Evolutionary conservation across 1,140 invertebrate genomes (phyloP), one percentile per base, ranked within the genome.

Genomic region (Penaeus indicus): DNA sequence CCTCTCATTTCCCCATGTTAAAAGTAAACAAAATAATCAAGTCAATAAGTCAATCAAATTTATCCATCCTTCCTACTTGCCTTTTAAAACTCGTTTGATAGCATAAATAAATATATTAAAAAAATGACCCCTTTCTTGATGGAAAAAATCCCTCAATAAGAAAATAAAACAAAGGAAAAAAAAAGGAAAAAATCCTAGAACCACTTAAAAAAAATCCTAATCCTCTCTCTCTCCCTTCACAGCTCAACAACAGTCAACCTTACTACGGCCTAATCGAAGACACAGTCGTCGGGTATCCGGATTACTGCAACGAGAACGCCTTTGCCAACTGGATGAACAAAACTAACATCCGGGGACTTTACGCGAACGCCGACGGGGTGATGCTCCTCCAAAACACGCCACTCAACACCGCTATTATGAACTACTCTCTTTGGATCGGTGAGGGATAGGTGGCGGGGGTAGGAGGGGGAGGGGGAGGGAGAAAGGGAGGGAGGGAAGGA

Each of bases 381-480:
- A 25, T 86, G n/a, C 87, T 90, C 18, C 32, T 90, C n/a, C 60
- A 86, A 18, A 90, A 90, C 83, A 38, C 90, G 21, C 90, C 90
- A 0, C 60, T 89, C 5, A 90, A 90, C 77, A 38, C 85, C n/a
- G 90, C 77, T 3, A 0, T 2, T 10, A 32, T 79, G n/a, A 86
- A 79, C 72, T 86, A 86, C 61, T 42, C 60, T 2, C 42, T 13
- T 19, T 79, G 75, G 62, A 22, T 19, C 25, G 85, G 85, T 78
- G 38, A 42, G 61, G 25, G 62, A 21, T 5, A 32, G 13, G 78
- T 10, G 18, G 77, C 0, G 21, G 42, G 38, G 7, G 77, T 8
- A 27, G 1, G 42, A 27, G 18, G 77, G 21, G 42, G 25, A 7
- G 21, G 18, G 25, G 32, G 19, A 19, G 25, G 27, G 25, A 4